Base-by-base conservation (phyloP, 2,113 vertebrate species). In the Percopsis transmontana region DNA sequence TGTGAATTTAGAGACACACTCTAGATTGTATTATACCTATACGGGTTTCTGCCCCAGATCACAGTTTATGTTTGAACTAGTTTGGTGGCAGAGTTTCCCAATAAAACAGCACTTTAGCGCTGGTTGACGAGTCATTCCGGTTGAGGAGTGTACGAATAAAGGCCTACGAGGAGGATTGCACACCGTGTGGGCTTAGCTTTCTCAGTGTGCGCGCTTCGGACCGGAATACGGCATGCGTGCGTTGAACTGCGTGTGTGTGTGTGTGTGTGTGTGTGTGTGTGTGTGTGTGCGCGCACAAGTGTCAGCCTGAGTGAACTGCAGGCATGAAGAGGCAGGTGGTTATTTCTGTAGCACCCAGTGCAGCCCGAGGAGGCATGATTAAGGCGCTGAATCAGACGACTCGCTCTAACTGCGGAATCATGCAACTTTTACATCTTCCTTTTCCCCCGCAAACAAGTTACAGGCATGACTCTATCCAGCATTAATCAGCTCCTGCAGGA, bases 381-480 rank as follows among this genome's bases (percentile, higher is more conserved):
- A 73, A 84, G 75, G 72, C 9, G n/a, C 66, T 84, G 82, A 85
- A 77, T 87, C 75, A 83, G 74, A 76, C 33, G 41, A 48, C 21
- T 44, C 21, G 45, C 42, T 75, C 53, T 55, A 80, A 74, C 72
- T 62, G 61, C 66, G 55, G 62, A 80, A 27, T 77, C 76, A 81
- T 77, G 76, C 80, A 87, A 85, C 59, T 81, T 87, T 83, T 77
- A 82, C 78, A 69, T 74, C 74, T 59, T 80, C 62, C 61, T n/a
- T 18, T 27, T 5, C 51, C 12, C 3, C 5, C 5, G 27, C 27
- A 85, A 81, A 82, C 79, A 80, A 74, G 61, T 74, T 39, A 71
- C 74, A 80, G 12, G 16, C 80, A 54, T 54, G 71, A 85, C 54
- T 73, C 70, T 57, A 74, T 79, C 48, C 66, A 83, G 67, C 76